phyloP scores from a whole-genome alignment of 2,797 vertebrate genomes.

The Mormyrus proboscirostris region DNA sequence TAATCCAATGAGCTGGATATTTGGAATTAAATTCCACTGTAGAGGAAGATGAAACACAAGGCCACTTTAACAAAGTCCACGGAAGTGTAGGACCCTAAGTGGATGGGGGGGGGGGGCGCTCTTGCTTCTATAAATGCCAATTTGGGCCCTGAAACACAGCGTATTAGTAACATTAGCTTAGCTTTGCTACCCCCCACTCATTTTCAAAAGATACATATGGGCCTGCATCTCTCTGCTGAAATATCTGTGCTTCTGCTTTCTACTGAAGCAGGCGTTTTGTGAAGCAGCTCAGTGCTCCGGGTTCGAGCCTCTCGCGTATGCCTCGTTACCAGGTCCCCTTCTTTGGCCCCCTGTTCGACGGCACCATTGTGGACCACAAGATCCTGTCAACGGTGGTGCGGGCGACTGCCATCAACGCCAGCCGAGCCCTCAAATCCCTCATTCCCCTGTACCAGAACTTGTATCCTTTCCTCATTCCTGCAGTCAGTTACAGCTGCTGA shows the following conservation, averaged over 20 bases:
- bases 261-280: background rate
- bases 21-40: constrained; percentile 43
- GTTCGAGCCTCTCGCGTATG: background rate
- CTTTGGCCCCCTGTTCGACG: constrained; percentile 95
- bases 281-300: background rate
- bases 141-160: constrained; percentile 34
- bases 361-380: constrained; percentile 93
- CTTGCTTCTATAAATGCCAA: constrained; percentile 43
- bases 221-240: background rate
- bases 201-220: constrained; percentile 21
- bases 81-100: constrained; percentile 39
- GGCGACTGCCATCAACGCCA: constrained; percentile 97
- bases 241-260: background rate
- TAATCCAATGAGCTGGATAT: constrained; percentile 43
- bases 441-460: constrained; percentile 98
- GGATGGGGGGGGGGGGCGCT: constrained; percentile 29
- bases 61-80: constrained; percentile 30
- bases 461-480: constrained; percentile 78
- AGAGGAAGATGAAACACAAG: constrained; percentile 36
- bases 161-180: constrained; percentile 22
- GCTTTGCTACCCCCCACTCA: constrained; percentile 20
- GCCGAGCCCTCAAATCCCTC: constrained; percentile 90
- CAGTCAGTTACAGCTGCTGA: background rate
- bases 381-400: constrained; percentile 92
- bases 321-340: constrained; percentile 74